Percentiles rank a stretch among this genome's conserved stretches.
Evolutionary conservation across 2,113 vertebrate species (phyloP).

Genomic region (Cisticola juncidis): DNA sequence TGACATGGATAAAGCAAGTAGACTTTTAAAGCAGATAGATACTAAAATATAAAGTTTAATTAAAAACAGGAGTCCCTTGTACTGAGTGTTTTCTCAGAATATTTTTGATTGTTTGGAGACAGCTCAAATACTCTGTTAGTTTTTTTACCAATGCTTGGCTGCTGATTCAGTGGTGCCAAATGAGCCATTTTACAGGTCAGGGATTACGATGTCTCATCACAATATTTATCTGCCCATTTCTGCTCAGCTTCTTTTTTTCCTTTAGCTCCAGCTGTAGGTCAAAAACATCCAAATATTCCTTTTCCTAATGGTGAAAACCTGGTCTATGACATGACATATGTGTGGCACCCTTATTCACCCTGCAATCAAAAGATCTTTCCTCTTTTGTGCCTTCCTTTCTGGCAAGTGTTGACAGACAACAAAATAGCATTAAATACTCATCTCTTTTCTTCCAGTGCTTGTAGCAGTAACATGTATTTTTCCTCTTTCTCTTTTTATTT

Average conservation of each 20-base stretch:
- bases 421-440: not conserved
- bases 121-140: not conserved
- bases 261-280: not conserved
- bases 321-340: not conserved
- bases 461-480: not conserved
- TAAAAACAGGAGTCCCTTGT: not conserved
- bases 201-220: not conserved
- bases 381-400: not conserved
- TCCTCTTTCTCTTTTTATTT: not conserved
- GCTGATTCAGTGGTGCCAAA: not conserved
- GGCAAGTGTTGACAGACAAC: not conserved
- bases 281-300: not conserved
- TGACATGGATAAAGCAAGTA: not conserved
- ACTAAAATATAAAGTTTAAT: not conserved
- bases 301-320: not conserved
- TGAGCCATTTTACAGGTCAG: not conserved
- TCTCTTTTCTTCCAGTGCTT: not conserved
- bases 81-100: not conserved
- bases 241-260: not conserved
- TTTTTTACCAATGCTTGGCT: not conserved
- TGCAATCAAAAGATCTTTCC: accelerated
- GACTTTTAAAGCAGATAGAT: not conserved
- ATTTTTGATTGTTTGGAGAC: not conserved
- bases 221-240: not conserved
- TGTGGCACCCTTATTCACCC: not conserved